Percentiles rank a stretch among this genome's conserved stretches.
These are phyloP conservation scores for Porites australiensis DNA, from an alignment of 64 coral and sea anemone genomes.

Conservation along the genomic window DNA sequence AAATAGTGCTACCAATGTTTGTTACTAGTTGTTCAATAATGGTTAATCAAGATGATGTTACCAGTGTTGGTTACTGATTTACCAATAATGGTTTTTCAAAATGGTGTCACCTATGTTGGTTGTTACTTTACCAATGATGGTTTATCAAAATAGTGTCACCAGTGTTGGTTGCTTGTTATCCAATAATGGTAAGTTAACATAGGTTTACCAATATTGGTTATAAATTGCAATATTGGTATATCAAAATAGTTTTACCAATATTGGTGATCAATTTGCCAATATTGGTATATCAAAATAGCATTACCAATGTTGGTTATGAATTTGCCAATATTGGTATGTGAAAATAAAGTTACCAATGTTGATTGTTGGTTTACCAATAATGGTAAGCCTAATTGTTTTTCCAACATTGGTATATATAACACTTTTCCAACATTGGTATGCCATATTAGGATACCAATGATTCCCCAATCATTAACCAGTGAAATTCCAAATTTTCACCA, in stretches of 20 bases:
- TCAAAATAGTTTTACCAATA: neutral
- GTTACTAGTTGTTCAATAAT: no score
- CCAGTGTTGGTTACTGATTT: neutral
- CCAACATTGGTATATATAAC: conserved; percentile 52
- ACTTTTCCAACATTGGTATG: conserved; percentile 55
- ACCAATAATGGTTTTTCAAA: neutral
- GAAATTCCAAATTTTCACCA: conserved; percentile 10
- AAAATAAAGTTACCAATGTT: no score
- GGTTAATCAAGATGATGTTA: no score
- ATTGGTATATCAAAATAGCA: no score
- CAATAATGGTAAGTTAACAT: conserved; percentile 1
- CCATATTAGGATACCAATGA: conserved; percentile 24
- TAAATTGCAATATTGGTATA: neutral
- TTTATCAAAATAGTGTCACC: neutral
- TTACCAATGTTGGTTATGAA: no score
- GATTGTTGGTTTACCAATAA: no score
- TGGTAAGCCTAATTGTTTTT: neutral
- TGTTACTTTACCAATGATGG: conserved; percentile 3
- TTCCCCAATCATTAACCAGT: conserved; percentile 31
- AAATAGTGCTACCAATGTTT: no score
- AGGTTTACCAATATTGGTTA: conserved; percentile 32
- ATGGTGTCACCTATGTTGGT: neutral
- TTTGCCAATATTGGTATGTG: no score
- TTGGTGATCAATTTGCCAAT: neutral
- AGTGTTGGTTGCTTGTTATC: conserved; percentile 13